These are phyloP conservation scores for Myiothlypis coronata DNA, from an alignment of 2,797 vertebrate species.

Conservation along the genomic window DNA sequence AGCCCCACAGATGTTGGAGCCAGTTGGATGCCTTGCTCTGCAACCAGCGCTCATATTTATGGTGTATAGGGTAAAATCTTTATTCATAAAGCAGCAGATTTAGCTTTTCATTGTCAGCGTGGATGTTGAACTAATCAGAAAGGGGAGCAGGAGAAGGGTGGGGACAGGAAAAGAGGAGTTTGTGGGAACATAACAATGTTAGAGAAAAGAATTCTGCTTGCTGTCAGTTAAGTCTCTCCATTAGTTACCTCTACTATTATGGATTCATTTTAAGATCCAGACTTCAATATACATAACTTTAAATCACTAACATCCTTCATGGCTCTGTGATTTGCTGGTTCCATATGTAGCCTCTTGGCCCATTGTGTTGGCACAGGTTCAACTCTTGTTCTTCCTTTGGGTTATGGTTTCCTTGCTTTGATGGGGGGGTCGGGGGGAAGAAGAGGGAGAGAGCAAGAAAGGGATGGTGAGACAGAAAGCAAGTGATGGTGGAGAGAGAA, in stretches of 20 bases:
- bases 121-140: conserved; percentile 31
- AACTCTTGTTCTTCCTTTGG: conserved; percentile 69
- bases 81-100: neutral
- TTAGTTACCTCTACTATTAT: conserved; percentile 79
- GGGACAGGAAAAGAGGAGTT: conserved; percentile 42
- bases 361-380: conserved; percentile 70
- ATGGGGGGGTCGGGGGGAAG: neutral
- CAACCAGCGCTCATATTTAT: neutral
- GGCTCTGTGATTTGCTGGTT: conserved; percentile 78
- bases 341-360: conserved; percentile 82
- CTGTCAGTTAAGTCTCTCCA: conserved; percentile 67
- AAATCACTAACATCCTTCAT: conserved; percentile 82
- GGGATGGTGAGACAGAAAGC: neutral
- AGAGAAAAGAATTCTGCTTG: conserved; percentile 46
- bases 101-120: neutral
- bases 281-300: conserved; percentile 79
- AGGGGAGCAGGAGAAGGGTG: conserved; percentile 19
- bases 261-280: conserved; percentile 77
- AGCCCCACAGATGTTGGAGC: neutral
- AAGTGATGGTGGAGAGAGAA: neutral
- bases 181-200: conserved; percentile 47
- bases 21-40: neutral
- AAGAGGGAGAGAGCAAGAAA: neutral
- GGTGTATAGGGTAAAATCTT: conserved; percentile 10
- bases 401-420: conserved; percentile 56